Evolutionary conservation across 2,797 vertebrate species (phyloP).

Genomic region (Zalophus californianus): DNA sequence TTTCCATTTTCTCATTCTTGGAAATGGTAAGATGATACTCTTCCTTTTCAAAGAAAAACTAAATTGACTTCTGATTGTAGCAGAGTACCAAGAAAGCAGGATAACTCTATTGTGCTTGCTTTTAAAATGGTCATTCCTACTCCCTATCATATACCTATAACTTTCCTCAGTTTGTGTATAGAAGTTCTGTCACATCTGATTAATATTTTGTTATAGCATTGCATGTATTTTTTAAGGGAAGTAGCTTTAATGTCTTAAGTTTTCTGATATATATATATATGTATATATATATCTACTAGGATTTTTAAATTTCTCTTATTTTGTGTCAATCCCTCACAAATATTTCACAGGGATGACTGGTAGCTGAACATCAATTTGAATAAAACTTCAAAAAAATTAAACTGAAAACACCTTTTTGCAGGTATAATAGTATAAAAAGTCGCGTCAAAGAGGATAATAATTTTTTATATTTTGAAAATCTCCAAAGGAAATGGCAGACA

Average conservation of each 20-base stretch:
- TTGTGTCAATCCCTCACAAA: background rate
- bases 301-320: background rate
- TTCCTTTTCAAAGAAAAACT: background rate
- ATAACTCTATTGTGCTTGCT: background rate
- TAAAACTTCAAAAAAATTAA: background rate
- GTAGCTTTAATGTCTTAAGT: background rate
- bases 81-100: background rate
- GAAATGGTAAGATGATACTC: background rate
- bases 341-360: background rate
- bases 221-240: conserved; percentile 40
- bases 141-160: background rate
- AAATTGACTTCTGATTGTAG: background rate
- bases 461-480: background rate
- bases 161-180: background rate
- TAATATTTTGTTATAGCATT: background rate
- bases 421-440: background rate
- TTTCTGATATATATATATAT: background rate
- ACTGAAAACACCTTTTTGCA: background rate
- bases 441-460: background rate
- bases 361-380: background rate
- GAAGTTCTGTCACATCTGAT: background rate
- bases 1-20: background rate
- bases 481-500: background rate
- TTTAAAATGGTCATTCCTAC: background rate
- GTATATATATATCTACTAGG: background rate